These are phyloP conservation scores for Bos indicus DNA, from an alignment of 2,113 vertebrate species.

Conservation along the genomic window DNA sequence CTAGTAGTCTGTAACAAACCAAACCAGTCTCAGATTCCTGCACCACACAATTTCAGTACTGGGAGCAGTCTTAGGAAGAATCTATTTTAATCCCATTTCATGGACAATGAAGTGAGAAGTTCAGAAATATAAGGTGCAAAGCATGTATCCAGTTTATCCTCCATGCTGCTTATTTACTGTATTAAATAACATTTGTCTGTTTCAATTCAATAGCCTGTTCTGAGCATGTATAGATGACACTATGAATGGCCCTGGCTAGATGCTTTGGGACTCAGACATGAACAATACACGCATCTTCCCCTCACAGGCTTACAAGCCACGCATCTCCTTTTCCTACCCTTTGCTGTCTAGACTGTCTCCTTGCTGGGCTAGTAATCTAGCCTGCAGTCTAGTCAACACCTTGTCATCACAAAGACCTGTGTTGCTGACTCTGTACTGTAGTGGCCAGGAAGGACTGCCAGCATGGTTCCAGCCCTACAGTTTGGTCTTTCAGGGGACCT, in stretches of 20 bases:
- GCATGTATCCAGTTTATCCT: rapidly evolving
- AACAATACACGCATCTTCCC: rapidly evolving
- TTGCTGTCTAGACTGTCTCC: no score
- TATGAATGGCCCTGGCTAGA: rapidly evolving
- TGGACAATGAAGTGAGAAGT: neutral
- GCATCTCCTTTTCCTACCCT: neutral
- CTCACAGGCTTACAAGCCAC: rapidly evolving
- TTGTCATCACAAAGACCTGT: neutral
- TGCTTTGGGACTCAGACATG: rapidly evolving
- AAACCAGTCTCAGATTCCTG: neutral
- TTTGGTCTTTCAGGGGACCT: neutral
- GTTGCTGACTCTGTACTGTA: no score
- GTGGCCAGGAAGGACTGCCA: neutral
- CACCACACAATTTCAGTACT: neutral
- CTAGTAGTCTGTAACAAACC: neutral
- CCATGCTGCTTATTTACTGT: neutral
- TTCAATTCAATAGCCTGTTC: rapidly evolving
- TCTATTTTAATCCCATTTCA: neutral
- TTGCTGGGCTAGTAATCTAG: neutral
- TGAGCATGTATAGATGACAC: neutral
- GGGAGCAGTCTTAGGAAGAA: neutral
- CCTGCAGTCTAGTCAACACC: neutral
- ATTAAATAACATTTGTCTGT: rapidly evolving
- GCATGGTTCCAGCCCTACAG: neutral
- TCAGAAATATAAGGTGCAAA: no score